These are phyloP conservation scores for Stenopsyche tienmushanensis DNA, from an alignment of 1,140 invertebrate species.

Conservation along the genomic window DNA sequence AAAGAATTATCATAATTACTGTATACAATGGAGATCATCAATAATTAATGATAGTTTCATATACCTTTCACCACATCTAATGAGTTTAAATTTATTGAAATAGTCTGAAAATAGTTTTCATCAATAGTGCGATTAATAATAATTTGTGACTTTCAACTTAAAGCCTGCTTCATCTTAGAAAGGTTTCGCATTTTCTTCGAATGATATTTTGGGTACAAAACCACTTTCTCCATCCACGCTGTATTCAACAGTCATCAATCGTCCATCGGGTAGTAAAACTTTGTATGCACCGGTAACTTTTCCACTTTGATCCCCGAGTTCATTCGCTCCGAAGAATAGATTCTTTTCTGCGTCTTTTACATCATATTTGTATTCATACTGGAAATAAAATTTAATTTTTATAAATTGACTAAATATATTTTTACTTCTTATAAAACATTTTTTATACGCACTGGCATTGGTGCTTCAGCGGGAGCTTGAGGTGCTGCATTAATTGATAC, in stretches of 20 bases:
- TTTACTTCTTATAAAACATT: slow-evolving; percentile 17
- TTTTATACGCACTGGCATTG: slow-evolving; percentile 52
- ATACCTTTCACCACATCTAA: no score
- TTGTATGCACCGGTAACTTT: slow-evolving; percentile 64
- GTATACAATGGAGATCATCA: no score
- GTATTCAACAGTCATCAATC: slow-evolving; percentile 69
- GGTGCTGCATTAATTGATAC: slow-evolving; percentile 46
- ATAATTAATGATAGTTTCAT: no score
- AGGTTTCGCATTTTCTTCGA: slow-evolving; percentile 59
- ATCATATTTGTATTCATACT: slow-evolving; percentile 72
- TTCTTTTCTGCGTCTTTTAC: slow-evolving; percentile 67
- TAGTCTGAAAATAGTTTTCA: no score
- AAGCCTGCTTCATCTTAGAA: slow-evolving; percentile 39
- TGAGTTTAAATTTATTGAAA: no score
- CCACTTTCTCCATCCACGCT: slow-evolving; percentile 66
- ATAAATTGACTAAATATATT: background rate
- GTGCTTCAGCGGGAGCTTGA: slow-evolving; percentile 48
- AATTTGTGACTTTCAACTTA: background rate
- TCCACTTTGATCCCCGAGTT: slow-evolving; percentile 61
- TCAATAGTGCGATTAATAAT: no score
- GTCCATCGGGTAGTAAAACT: slow-evolving; percentile 66
- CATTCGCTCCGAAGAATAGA: slow-evolving; percentile 65
- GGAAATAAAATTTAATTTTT: slow-evolving; percentile 42
- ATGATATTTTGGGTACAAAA: slow-evolving; percentile 68
- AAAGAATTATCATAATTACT: no score